A percentile compares a stretch with the other conserved stretches of the same genome.
phyloP scores from a whole-genome alignment of 2,797 vertebrate genomes.

The Malacoraja senta region DNA sequence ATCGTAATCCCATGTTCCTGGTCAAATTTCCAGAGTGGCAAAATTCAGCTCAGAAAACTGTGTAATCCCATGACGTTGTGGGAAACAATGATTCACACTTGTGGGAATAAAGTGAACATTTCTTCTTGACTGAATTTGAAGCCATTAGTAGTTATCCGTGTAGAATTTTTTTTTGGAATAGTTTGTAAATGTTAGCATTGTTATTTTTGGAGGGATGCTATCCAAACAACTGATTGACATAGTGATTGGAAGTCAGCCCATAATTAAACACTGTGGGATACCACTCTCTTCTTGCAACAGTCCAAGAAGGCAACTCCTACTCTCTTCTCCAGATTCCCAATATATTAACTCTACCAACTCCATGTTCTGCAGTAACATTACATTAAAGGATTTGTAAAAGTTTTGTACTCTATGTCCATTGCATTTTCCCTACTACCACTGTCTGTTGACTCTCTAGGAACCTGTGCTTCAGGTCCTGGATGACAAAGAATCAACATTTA shows the following conservation, averaged over 20 bases:
- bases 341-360: neutral
- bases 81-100: too few relatives aligned
- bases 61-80: too few relatives aligned
- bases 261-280: neutral
- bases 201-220: neutral
- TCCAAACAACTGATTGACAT: neutral
- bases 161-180: neutral
- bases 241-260: neutral
- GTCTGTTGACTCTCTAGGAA: neutral
- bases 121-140: too few relatives aligned
- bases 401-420: neutral
- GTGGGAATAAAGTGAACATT: too few relatives aligned
- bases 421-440: neutral
- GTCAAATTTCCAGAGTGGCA: too few relatives aligned
- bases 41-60: too few relatives aligned
- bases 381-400: neutral
- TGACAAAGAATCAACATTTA: neutral
- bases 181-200: neutral
- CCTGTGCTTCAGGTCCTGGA: neutral
- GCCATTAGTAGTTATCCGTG: neutral
- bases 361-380: neutral
- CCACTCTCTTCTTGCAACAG: neutral
- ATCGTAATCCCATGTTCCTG: too few relatives aligned
- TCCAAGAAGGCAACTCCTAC: neutral
- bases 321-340: neutral